Base-by-base conservation (phyloP, 2,888 invertebrate species). In the Napeogenes sylphis region DNA sequence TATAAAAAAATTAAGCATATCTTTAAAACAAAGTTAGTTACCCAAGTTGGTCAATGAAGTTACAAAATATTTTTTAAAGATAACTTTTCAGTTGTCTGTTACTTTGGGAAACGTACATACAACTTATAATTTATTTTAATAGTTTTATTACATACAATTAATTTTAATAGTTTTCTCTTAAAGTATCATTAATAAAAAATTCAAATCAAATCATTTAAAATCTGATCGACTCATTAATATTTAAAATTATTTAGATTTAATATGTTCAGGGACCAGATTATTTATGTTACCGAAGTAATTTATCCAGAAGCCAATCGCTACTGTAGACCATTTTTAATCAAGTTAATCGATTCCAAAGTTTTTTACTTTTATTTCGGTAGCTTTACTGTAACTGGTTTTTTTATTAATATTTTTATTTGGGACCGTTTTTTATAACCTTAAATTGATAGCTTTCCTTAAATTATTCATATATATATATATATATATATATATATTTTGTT, bases 311-410 rank as follows among this genome's bases (percentile, higher is more conserved):
- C 63, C n/a, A 59, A 63, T 56, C 54, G 63, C 63, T 63, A 63
- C 63, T 55, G 63, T 63, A 60, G 64, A 64, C 61, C 46, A 56
- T 64, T 64, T 64, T 61, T 58, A 61, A 64, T 64, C 70, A 72
- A 70, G 65, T 67, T 72, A 75, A 73, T 73, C 66, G 73, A 70
- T 71, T 71, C 67, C 53, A 69, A 67, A 57, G 69, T 63, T 53
- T 63, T 63, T 63, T 60, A 32, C 21, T 63, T 59, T 60, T 57
- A 58, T 73, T 70, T 71, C 61, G 61, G 38, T 55, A 13, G 58
- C 56, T 60, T 64, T 62, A 57, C 53, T 53, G 30, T 53, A 55
- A 59, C 56, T n/a, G 51, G 51, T 51, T 51, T 51, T 21, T 30
- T 51, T 51, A 51, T 51, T 51, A 51, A 51, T 51, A 51, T 51